phyloP scores from a whole-genome alignment of 2,113 vertebrate genomes.

The Otis tarda region DNA sequence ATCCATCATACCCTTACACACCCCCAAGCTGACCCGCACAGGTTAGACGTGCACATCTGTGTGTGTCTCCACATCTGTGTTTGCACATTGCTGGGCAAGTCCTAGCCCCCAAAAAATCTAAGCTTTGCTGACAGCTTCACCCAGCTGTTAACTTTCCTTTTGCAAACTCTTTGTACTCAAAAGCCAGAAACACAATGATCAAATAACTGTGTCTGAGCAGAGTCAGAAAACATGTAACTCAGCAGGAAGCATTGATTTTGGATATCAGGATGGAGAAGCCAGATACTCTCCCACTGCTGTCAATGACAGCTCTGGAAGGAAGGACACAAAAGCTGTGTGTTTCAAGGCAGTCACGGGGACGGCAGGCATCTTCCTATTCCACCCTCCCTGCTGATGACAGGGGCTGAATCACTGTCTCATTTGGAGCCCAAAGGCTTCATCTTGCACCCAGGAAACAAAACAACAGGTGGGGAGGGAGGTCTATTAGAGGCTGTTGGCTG shows the following conservation, averaged over 20 bases:
- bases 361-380: background rate
- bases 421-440: background rate
- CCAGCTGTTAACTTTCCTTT: background rate
- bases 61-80: background rate
- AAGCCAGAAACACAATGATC: conserved; percentile 45
- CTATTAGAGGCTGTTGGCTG: background rate
- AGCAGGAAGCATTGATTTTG: conserved; percentile 51
- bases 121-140: background rate
- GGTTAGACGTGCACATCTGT: background rate
- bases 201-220: conserved; percentile 28
- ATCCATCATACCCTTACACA: rapidly evolving
- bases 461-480: background rate
- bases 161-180: background rate
- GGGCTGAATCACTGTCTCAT: background rate
- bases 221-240: conserved; percentile 14
- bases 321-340: background rate
- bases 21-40: rapidly evolving
- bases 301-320: background rate
- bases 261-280: background rate
- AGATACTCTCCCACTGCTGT: background rate
- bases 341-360: background rate
- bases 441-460: conserved; percentile 9
- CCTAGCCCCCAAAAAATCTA: background rate
- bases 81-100: background rate
- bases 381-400: background rate